Conservation (phyloP, 2,797 vertebrate species). For the Acipenser transmontanus region DNA sequence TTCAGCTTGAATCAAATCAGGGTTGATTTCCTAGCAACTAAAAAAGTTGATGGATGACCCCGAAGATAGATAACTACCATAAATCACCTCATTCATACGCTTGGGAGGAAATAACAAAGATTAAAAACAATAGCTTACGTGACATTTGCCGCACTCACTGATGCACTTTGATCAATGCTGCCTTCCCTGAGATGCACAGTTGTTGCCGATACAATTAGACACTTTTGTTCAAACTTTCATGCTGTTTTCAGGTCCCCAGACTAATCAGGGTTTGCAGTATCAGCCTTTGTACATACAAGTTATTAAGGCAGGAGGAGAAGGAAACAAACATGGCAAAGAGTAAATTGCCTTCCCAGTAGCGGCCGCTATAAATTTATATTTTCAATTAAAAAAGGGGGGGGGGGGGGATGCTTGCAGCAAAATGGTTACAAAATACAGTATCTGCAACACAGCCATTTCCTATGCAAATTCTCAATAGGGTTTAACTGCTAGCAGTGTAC, state of each 20-base stretch:
- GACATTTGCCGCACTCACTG: constrained; percentile 73
- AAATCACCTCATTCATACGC: constrained; percentile 93
- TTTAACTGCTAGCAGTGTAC: neutral
- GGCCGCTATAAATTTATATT: neutral
- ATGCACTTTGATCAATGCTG: constrained; percentile 77
- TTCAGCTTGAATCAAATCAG: constrained; percentile 82
- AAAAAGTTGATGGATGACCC: constrained; percentile 97
- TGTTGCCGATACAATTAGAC: constrained; percentile 58
- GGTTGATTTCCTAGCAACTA: constrained; percentile 98
- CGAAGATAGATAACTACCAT: constrained; percentile 99
- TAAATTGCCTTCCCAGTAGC: constrained; percentile 3
- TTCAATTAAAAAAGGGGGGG: neutral
- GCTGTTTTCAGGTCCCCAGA: constrained; percentile 38
- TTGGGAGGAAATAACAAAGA: constrained; percentile 63
- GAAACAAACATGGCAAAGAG: constrained; percentile 5
- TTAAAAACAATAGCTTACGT: constrained; percentile 75
- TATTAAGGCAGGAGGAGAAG: constrained; percentile 38
- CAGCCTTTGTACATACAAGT: constrained; percentile 34
- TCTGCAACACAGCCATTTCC: no score
- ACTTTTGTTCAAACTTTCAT: constrained; percentile 40
- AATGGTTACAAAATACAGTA: neutral
- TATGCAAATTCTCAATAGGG: neutral
- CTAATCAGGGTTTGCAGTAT: constrained; percentile 38
- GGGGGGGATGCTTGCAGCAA: neutral
- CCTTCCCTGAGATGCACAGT: constrained; percentile 49